These are phyloP conservation scores for Eupsittula cactorum DNA, from an alignment of 2,113 vertebrate genomes.

Conservation along the genomic window DNA sequence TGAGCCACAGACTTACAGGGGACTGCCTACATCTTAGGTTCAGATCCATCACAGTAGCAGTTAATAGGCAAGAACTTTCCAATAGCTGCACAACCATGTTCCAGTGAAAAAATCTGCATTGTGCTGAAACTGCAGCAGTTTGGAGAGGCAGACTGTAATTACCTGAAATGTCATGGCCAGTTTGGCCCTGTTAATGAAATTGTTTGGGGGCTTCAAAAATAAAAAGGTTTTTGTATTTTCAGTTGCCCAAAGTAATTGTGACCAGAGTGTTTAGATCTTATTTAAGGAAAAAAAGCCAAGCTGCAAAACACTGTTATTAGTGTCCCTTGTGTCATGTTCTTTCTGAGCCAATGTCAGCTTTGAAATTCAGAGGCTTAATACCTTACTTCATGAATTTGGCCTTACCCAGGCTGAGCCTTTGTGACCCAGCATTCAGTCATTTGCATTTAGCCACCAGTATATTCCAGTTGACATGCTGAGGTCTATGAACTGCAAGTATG, in stretches of 20 bases:
- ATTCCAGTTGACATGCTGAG: not conserved
- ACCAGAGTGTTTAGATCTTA: not conserved
- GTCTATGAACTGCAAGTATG: not conserved
- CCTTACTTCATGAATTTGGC: not conserved
- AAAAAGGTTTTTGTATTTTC: not conserved
- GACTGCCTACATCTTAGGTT: not conserved
- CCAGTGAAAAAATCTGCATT: not conserved
- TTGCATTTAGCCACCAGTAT: not conserved
- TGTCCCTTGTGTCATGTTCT: not conserved
- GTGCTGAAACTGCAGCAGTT: not conserved
- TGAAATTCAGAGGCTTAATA: not conserved
- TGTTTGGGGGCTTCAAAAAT: not conserved
- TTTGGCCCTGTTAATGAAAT: not conserved
- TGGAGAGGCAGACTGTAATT: not conserved
- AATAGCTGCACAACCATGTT: not conserved
- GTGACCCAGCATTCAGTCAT: accelerated
- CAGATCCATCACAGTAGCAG: not conserved
- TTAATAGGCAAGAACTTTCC: not conserved
- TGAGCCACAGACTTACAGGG: not conserved
- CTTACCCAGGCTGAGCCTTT: not conserved
- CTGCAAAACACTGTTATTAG: not conserved
- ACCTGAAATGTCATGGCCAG: not conserved
- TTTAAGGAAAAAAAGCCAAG: not conserved
- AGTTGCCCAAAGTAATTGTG: not conserved
- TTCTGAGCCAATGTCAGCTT: not conserved